These are phyloP conservation scores for Cotesia vestalis DNA, from an alignment of 1,140 invertebrate genomes.

Conservation along the genomic window DNA sequence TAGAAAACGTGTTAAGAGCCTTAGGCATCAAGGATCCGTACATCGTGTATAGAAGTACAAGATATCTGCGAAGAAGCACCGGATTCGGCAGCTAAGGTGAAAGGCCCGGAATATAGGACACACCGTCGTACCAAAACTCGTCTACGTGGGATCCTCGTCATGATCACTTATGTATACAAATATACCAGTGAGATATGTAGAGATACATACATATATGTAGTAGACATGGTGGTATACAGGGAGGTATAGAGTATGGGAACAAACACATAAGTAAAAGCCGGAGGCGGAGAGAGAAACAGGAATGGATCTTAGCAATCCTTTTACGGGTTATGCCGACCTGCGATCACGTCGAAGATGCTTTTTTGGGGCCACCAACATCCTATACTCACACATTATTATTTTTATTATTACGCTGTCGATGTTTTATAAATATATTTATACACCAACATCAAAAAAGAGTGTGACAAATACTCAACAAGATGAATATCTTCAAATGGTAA, in stretches of 20 bases:
- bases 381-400: no score
- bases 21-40: conserved; percentile 21
- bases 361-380: conserved; percentile 4
- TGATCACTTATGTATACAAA: background rate
- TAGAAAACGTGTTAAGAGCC: conserved; percentile 28
- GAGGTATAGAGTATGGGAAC: conserved; percentile 3
- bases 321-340: conserved; percentile 47
- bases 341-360: conserved; percentile 35
- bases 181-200: no score
- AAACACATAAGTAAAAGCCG: background rate
- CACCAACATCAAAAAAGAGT: background rate
- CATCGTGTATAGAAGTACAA: background rate
- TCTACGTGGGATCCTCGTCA: conserved; percentile 53
- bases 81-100: conserved; percentile 52
- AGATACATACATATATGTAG: background rate
- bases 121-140: conserved; percentile 48
- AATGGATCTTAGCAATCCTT: conserved; percentile 55
- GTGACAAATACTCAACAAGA: conserved; percentile 13
- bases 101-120: conserved; percentile 62
- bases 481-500: background rate
- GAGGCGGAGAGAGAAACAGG: conserved; percentile 30
- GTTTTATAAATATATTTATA: background rate
- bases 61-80: conserved; percentile 9
- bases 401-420: no score
- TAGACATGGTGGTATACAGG: no score